Evolutionary conservation across 2,888 invertebrate genomes (phyloP).

Genomic region (Eueremaeus valkanovi): DNA sequence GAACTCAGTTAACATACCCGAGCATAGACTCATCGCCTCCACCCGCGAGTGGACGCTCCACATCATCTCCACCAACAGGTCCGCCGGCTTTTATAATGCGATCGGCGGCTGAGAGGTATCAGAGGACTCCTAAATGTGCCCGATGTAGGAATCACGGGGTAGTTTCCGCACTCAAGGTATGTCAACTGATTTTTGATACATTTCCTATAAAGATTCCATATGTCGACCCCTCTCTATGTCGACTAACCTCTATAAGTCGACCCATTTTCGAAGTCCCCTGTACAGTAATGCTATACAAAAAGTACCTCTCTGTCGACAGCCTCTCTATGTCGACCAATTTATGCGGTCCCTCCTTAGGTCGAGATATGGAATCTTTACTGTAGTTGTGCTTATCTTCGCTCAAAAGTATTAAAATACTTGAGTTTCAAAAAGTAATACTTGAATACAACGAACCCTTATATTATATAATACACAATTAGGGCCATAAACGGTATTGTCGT

Average conservation of each 20-base stretch:
- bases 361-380: too few relatives aligned
- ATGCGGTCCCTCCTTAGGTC: too few relatives aligned
- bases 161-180: constrained; percentile 86
- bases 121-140: constrained; percentile 94
- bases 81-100: constrained; percentile 41
- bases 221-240: too few relatives aligned
- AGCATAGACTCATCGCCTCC: constrained; percentile 8
- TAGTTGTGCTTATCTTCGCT: too few relatives aligned
- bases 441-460: too few relatives aligned
- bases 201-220: too few relatives aligned
- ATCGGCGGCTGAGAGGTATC: constrained; percentile 69
- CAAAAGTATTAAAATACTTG: background rate
- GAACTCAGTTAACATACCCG: background rate
- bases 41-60: background rate
- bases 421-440: too few relatives aligned
- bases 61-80: background rate
- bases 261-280: too few relatives aligned
- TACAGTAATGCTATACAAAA: too few relatives aligned
- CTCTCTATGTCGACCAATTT: too few relatives aligned
- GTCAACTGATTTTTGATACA: background rate
- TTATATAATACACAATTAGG: constrained; percentile 67
- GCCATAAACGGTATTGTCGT: constrained; percentile 75
- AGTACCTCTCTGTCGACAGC: too few relatives aligned
- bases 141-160: constrained; percentile 96
- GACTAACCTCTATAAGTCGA: too few relatives aligned